These are phyloP conservation scores for Spizaetus ornatus DNA, from an alignment of 2,113 vertebrate genomes.

Conservation along the genomic window DNA sequence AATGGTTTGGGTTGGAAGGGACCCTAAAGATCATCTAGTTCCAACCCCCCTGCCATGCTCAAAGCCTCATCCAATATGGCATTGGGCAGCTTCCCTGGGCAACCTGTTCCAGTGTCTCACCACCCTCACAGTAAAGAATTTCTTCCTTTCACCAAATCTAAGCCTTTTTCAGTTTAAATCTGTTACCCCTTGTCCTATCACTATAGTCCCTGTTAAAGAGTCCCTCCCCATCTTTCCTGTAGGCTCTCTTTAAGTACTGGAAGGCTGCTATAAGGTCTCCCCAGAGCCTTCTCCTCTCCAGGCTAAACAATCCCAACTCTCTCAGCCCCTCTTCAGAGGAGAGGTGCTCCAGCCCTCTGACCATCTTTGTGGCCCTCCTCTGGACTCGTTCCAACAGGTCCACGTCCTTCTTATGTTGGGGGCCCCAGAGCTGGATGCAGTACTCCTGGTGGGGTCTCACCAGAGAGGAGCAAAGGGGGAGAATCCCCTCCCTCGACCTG, in stretches of 20 bases:
- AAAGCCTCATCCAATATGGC: neutral
- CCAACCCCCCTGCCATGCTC: neutral
- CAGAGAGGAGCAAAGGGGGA: rapidly evolving
- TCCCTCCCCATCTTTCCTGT: neutral
- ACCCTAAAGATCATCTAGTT: neutral
- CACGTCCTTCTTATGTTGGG: neutral
- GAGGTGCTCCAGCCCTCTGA: neutral
- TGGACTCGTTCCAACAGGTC: rapidly evolving
- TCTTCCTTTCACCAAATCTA: neutral
- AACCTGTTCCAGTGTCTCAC: neutral
- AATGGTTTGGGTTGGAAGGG: neutral
- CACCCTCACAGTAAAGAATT: neutral
- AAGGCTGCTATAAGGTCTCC: neutral
- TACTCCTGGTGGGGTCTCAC: neutral
- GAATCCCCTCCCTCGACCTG: neutral
- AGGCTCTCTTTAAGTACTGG: neutral
- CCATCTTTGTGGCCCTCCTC: neutral
- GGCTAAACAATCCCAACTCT: neutral
- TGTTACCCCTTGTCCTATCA: neutral
- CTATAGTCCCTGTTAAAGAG: neutral
- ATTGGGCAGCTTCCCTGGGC: neutral
- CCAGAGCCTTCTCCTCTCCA: neutral
- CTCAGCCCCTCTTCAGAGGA: neutral
- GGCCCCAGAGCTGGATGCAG: rapidly evolving
- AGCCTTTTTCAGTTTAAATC: neutral